Evolutionary conservation across 1,140 invertebrate genomes (phyloP), one percentile per base, ranked within the genome.

Genomic region (Cyrtorhinus lividipennis): DNA sequence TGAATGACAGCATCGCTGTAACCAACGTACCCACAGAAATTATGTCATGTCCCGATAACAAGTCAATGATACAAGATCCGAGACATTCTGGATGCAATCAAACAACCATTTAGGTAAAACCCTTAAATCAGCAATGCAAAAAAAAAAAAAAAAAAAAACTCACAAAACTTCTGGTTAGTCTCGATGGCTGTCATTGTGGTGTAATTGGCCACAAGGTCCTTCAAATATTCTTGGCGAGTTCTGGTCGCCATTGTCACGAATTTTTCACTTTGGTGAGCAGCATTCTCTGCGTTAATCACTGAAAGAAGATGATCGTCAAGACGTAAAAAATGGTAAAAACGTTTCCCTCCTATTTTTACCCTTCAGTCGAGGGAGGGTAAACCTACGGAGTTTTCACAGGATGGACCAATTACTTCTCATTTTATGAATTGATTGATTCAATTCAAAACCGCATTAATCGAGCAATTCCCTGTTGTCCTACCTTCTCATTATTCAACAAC

Each of bases 221-320:
- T 97, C 63, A 98, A 77, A 74, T 96, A 96, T 76, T 97, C 95
- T 72, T 95, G 90, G 69, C 94, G 79, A 18, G 95, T 98, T 70
- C 95, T 80, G 8, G 90, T 92, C 2, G 95, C 93, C 93, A 98
- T 97, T 2, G 91, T 93, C 56, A 88, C 88, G 77, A 98, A 98
- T 76, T 98, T 98, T 70, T 96, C 91, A 10, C 92, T 95, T 65
- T 88, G 81, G 70, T 96, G 92, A 12, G 92, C 93, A 15, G 94
- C 93, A 78, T 97, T 97, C 76, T 98, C 95, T 22, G 91, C 95
- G 78, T 98, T 98, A 53, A 98, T 94, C 22, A 95, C 89, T 77
- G 64, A 8, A 68, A 65, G 64, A 20, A 61, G 27, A 48, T 24
- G n/a, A 26, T 12, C 24, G 25, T 56, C 23, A 65, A 44, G 62